Evolutionary conservation across 2,888 invertebrate genomes (phyloP).

Genomic region (Lamproptera curius): DNA sequence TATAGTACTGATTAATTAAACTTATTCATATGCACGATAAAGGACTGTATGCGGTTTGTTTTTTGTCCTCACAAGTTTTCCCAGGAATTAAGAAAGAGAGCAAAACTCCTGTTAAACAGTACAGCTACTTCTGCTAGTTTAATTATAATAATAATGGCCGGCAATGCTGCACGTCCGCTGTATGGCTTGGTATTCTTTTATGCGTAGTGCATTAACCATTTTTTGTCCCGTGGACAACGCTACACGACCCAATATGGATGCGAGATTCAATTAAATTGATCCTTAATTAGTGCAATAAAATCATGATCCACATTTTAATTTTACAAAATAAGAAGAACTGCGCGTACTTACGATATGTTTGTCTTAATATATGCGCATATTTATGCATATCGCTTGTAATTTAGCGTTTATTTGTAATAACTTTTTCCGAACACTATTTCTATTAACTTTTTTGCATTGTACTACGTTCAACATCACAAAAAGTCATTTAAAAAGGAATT

Average conservation of each 20-base stretch:
- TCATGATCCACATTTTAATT: conserved; percentile 56
- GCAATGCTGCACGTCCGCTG: conserved; percentile 17
- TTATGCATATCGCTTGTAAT: conserved; percentile 40
- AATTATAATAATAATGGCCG: conserved; percentile 21
- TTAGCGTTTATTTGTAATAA: conserved; percentile 33
- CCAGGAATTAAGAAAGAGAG: conserved; percentile 20
- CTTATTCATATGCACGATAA: conserved; percentile 4
- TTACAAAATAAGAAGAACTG: conserved; percentile 37
- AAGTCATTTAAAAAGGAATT: too few species aligned
- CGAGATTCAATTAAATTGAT: conserved; percentile 61
- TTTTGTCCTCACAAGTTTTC: conserved; percentile 14
- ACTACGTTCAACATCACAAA: too few species aligned
- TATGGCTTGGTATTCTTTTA: conserved; percentile 17
- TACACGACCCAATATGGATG: conserved; percentile 52
- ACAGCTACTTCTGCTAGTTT: conserved; percentile 20
- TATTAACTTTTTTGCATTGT: conserved; percentile 16
- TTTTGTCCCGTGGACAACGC: conserved; percentile 42
- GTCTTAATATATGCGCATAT: conserved; percentile 48
- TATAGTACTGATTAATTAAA: conserved; percentile 12
- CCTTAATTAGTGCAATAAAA: conserved; percentile 62
- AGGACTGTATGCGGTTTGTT: background rate
- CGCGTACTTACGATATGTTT: conserved; percentile 30
- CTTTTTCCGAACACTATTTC: conserved; percentile 8
- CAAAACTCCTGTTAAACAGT: conserved; percentile 15
- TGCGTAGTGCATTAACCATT: conserved; percentile 25